Evolutionary conservation across 1,140 invertebrate genomes (phyloP).

Genomic region (Euglossa dilemma): DNA sequence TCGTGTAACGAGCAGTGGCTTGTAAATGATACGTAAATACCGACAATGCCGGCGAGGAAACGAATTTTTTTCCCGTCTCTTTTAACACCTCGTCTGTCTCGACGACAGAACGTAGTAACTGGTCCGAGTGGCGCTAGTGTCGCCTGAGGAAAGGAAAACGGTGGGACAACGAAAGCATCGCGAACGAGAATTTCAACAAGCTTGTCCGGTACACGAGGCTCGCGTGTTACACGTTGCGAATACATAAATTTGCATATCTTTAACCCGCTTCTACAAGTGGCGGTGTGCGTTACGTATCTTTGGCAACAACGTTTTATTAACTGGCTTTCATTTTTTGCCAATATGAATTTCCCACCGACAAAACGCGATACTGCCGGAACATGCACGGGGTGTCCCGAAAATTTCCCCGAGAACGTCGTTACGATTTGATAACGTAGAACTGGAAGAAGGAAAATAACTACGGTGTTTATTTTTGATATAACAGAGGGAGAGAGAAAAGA

Average conservation of each 20-base stretch:
- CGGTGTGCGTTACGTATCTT: not conserved
- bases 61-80: no score
- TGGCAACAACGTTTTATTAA: not conserved
- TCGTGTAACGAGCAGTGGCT: no score
- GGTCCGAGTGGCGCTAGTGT: not conserved
- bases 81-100: conserved; percentile 37
- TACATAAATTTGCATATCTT: conserved; percentile 35
- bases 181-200: not conserved
- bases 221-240: not conserved
- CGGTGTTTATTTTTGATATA: no score
- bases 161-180: not conserved
- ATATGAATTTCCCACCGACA: not conserved
- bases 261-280: not conserved
- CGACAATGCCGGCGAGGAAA: no score
- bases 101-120: not conserved
- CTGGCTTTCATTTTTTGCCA: not conserved
- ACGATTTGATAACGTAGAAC: no score
- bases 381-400: not conserved
- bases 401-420: not conserved
- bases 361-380: no score
- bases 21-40: no score
- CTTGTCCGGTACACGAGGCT: not conserved
- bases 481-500: no score
- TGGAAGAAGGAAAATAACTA: no score
- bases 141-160: not conserved